These are phyloP conservation scores for Sarcophaga variegata DNA, from an alignment of 2,888 invertebrate genomes.

Conservation along the genomic window DNA sequence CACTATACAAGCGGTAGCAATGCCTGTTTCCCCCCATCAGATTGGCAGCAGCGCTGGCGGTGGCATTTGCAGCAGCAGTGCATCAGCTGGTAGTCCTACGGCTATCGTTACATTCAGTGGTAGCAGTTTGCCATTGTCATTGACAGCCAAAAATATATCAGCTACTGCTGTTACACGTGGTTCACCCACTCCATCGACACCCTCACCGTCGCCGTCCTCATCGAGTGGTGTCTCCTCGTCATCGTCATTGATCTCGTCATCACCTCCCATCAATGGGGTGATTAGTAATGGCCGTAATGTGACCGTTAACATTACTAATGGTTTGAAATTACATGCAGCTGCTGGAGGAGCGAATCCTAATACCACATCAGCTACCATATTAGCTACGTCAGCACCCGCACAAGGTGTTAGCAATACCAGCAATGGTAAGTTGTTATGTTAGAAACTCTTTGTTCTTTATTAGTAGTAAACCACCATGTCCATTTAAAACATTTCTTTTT, in stretches of 20 bases:
- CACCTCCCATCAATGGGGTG: constrained; percentile 76
- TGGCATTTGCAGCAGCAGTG: constrained; percentile 63
- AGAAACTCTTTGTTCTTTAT: neutral
- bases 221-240: constrained; percentile 81
- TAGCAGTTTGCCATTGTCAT: constrained; percentile 74
- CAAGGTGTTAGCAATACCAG: constrained; percentile 70
- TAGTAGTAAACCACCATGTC: neutral
- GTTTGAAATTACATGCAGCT: constrained; percentile 73
- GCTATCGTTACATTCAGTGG: constrained; percentile 60
- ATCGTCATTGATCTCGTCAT: constrained; percentile 76
- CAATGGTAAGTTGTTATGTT: constrained; percentile 73
- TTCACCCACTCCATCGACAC: constrained; percentile 81
- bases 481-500: neutral
- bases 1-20: constrained; percentile 61
- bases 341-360: constrained; percentile 46
- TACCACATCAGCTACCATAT: constrained; percentile 73
- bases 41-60: constrained; percentile 28
- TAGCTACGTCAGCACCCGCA: constrained; percentile 71
- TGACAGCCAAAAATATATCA: constrained; percentile 76
- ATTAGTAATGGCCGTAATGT: constrained; percentile 73
- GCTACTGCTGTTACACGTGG: constrained; percentile 77
- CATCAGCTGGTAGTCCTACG: constrained; percentile 64
- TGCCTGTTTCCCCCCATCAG: constrained; percentile 37
- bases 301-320: constrained; percentile 74
- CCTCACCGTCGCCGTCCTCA: constrained; percentile 81